phyloP scores from a whole-genome alignment of 2,797 vertebrate genomes.

The Falco novaeseelandiae region DNA sequence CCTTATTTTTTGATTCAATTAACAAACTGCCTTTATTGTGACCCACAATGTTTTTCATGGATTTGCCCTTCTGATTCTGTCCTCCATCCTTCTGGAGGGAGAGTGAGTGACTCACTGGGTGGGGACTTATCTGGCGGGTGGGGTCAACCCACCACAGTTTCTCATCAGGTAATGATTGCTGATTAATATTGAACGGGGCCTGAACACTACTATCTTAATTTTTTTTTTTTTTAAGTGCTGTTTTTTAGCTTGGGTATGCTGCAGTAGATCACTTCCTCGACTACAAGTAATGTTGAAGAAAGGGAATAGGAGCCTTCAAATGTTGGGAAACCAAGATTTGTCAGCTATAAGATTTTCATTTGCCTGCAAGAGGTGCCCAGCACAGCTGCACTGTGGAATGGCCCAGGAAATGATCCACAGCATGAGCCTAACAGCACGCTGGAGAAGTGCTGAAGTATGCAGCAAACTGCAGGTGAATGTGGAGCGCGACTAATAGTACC shows the following conservation, averaged over 20 bases:
- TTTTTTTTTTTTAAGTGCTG: not conserved
- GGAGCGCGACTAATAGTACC: not conserved
- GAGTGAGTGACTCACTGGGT: not conserved
- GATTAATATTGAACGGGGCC: not conserved
- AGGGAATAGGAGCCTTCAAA: not conserved
- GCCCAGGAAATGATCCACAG: not conserved
- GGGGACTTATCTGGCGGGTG: not conserved
- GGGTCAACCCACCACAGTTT: not conserved
- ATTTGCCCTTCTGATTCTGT: not conserved
- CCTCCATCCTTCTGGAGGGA: not conserved
- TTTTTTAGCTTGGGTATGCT: not conserved
- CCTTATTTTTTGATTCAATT: accelerated
- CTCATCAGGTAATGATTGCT: not conserved
- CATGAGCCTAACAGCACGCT: not conserved
- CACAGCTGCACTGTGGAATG: not conserved
- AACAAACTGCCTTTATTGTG: not conserved
- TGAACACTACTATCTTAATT: not conserved
- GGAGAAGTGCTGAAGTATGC: not conserved
- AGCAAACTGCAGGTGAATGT: not conserved
- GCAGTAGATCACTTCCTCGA: not conserved
- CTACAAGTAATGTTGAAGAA: not conserved
- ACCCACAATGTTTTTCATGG: not conserved
- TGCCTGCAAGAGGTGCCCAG: not conserved
- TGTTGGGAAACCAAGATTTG: not conserved
- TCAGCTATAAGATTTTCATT: not conserved